Evolutionary conservation across 2,797 vertebrate species (phyloP), one percentile per base, ranked within the genome.

Genomic region (Chaenodraco wilsoni): DNA sequence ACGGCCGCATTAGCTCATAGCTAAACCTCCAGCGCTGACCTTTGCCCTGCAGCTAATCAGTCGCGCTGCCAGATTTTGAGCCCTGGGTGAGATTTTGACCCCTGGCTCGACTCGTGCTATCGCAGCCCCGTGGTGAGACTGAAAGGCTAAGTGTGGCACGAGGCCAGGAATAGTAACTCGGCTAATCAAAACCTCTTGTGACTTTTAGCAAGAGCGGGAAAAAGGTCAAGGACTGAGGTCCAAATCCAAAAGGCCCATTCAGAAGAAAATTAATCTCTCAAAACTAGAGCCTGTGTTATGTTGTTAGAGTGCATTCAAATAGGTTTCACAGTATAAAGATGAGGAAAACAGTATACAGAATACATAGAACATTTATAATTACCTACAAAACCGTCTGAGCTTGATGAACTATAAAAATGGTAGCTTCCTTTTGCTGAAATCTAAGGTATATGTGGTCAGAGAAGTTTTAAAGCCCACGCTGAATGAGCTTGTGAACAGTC

Each of bases 261-360:
- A 62, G 41, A 69, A 55, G 23, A 71, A 19, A 78, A 74, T 56
- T 7, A 56, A 79, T 65, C 62, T 86, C 64, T 63, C 58, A 16
- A 46, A 74, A 74, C 60, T 33, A 45, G 49, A 82, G 74, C 55
- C 40, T 2, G 17, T 69, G 81, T 81, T 79, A 58, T 70, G 65
- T 78, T 67, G 45, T 75, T 69, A 75, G 86, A 94, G 92, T 93
- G 87, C 91, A 92, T 85, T 88, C 65, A 74, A 80, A 81, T 78
- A 75, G 5, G 84, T 79, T 94, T 94, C 94, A 95, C 94, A 94
- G 92, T 94, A 86, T 89, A 82, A 87, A 74, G 74, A 75, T 72
- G 63, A 80, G 55, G 50, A 82, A 87, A 85, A 88, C 81, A 68
- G 69, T 66, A 81, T 87, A 72, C 48, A 78, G 63, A 80, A 69